Evolutionary conservation across 1,140 invertebrate species (phyloP).

Genomic region (Meloidogyne chitwoodi): DNA sequence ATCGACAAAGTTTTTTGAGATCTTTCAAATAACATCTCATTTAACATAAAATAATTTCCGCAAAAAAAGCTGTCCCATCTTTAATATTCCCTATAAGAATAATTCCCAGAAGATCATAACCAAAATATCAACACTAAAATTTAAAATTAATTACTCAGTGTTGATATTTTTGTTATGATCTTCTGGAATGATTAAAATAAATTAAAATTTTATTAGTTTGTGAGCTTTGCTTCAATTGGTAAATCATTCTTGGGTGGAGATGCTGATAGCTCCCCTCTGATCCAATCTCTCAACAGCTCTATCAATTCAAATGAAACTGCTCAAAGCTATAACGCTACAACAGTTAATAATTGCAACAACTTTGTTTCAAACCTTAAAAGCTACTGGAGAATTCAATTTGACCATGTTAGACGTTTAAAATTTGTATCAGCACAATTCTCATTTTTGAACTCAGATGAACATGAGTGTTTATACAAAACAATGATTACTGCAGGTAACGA

Average conservation of each 20-base stretch:
- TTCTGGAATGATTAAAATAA: no score
- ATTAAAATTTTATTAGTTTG: no score
- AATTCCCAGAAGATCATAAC: no score
- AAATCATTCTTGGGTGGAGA: not conserved
- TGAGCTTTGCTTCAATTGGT: not conserved
- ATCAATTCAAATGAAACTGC: not conserved
- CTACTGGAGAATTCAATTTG: not conserved
- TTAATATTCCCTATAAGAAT: no score
- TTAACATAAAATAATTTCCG: no score
- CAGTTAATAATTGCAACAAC: not conserved
- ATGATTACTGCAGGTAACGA: not conserved
- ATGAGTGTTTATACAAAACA: not conserved
- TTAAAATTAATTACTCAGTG: no score
- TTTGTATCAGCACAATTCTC: not conserved
- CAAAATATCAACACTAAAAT: no score
- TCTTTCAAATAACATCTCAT: no score
- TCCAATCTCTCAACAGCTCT: not conserved
- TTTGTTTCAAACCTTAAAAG: not conserved
- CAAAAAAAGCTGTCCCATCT: no score
- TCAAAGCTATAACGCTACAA: not conserved
- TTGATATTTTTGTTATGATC: no score
- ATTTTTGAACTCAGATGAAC: not conserved
- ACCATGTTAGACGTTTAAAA: not conserved
- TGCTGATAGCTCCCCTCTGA: not conserved
- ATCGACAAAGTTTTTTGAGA: no score